Evolutionary conservation across 2,113 vertebrate genomes (phyloP), one percentile per base, ranked within the genome.

Genomic region (Odocoileus hemionus): DNA sequence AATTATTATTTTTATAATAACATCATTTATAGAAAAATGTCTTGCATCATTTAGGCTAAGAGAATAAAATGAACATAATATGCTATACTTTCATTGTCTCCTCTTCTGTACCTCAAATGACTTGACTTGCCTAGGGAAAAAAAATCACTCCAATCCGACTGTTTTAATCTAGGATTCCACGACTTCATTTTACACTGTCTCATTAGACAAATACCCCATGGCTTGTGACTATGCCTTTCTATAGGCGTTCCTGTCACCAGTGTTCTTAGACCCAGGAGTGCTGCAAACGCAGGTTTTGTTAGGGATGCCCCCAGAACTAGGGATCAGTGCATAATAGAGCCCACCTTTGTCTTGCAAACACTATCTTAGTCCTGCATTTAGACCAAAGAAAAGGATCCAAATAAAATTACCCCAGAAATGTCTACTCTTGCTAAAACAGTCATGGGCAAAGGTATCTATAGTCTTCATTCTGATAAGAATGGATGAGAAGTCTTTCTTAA

Each of bases 181-280:
- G 12, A 23, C 45, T 92, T 39, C 23, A 43, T 55, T 91, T n/a
- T n/a, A 21, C 39, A 39, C 12, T 13, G 12, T 82, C 45, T 88
- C 86, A 58, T 6, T 45, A 33, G 19, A 39, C 28, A 84, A 76
- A 83, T 4, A 33, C 21, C 19, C 47, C 39, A 19, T 0, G 14
- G n/a, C 25, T 36, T 30, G 58, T 11, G 43, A 15, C 8, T 7
- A 6, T 3, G 3, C 1, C 21, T 33, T 61, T 47, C 36, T 15
- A 2, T 13, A 78, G 28, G 43, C 0, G 6, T 6, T 1, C 21
- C 36, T 23, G 54, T 23, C 14, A 1, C 10, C 43, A 0, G 5
- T 1, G 43, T 52, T 30, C 57, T 36, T 17, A 36, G 47, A 39
- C 6, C 6, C 2, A 67, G 26, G 39, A 14, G 15, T 0, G 0